Base-by-base conservation (phyloP, 2,888 invertebrate genomes). In the Pheosia gnoma region DNA sequence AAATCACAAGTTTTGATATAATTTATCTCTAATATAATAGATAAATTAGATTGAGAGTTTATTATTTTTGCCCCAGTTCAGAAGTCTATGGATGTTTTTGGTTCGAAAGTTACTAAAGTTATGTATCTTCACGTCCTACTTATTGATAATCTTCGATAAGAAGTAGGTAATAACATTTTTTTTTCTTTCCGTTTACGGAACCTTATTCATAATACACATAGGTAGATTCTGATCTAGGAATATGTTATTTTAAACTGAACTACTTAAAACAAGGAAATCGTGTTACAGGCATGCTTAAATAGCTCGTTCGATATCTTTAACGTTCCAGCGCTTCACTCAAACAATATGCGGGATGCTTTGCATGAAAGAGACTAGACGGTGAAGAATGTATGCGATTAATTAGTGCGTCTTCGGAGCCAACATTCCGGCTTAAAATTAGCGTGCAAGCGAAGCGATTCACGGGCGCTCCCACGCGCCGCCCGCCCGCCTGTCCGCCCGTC, bases 391-490 rank as follows among this genome's bases (percentile, higher is more conserved):
- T 72, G 78, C 83, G 83, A 87, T 86, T 88, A 88, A 90, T 89
- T 87, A 85, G 77, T 75, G 78, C 64, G 81, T 81, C 70, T 81
- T 83, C 70, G 77, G 81, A 87, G 89, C 87, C 89, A 87, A 88
- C 87, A 90, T 90, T 90, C 89, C 83, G 66, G 78, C 79, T 80
- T 84, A 88, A 88, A 89, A 87, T 88, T 89, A 90, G 87, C 83
- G 68, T 77, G 77, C 77, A 76, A 72, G 77, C 79, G 77, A 82
- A 72, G 77, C 79, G 77, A 82, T 86, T 89, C 87, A 88, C 86
- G 81, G 86, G 84, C 85, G 80, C 83, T 69, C 85, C 86, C 81
- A 84, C 86, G 81, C 78, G 61, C 60, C 65, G 60, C 53, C 49
- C 67, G 66, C 74, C 72, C 25, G 25, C 70, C 41, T 8, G 41